Percentiles rank a stretch among this genome's conserved stretches.
Evolutionary conservation across 2,113 vertebrate species (phyloP).

Genomic region (Globicephala melas): DNA sequence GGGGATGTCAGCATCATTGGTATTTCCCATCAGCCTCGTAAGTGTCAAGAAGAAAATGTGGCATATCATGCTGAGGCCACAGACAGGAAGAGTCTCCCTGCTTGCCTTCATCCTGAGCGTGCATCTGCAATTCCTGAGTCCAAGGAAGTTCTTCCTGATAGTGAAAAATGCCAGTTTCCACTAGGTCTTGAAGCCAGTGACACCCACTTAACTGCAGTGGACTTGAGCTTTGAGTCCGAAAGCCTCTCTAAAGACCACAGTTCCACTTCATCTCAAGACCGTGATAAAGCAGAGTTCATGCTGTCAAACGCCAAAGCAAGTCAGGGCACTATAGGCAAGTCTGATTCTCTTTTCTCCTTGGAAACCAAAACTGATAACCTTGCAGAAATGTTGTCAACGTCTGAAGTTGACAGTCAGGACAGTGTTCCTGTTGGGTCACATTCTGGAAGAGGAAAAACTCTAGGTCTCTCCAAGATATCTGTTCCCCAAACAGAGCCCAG

Average conservation of each 20-base stretch:
- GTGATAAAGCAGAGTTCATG: not conserved
- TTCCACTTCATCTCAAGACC: not conserved
- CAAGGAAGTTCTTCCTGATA: not conserved
- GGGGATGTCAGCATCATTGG: not conserved
- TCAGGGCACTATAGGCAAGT: not conserved
- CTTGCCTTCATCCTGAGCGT: not conserved
- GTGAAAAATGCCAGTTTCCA: not conserved
- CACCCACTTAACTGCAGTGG: not conserved
- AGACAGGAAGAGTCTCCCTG: not conserved
- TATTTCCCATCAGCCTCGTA: not conserved
- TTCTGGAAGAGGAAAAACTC: not conserved
- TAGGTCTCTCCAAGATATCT: not conserved
- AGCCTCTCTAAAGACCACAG: not conserved
- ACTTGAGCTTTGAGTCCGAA: not conserved
- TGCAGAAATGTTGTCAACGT: not conserved
- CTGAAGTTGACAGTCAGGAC: not conserved
- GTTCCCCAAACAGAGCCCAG: not conserved
- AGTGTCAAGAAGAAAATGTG: not conserved
- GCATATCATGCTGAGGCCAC: not conserved
- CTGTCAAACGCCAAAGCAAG: not conserved
- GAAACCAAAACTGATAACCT: not conserved
- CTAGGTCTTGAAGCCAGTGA: not conserved
- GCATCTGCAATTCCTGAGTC: not conserved
- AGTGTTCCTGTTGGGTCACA: not conserved
- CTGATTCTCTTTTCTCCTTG: not conserved